These are phyloP conservation scores for Nemapogon koenigi DNA, from an alignment of 2,888 invertebrate genomes.

Conservation along the genomic window DNA sequence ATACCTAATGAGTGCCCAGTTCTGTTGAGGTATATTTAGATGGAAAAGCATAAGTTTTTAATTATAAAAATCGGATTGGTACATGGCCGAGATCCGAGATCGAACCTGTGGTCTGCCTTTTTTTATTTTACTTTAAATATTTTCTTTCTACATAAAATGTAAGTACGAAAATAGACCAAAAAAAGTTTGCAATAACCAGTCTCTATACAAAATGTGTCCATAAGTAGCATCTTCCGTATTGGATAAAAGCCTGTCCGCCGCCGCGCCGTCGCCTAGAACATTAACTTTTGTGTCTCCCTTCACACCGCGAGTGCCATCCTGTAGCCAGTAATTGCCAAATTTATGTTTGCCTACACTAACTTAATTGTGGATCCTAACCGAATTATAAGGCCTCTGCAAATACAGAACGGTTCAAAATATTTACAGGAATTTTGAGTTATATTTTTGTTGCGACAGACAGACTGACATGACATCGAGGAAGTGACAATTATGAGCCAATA, in stretches of 20 bases:
- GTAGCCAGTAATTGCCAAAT: constrained; percentile 55
- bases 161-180: too few relatives aligned
- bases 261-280: constrained; percentile 19
- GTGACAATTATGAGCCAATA: too few relatives aligned
- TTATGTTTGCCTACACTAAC: constrained; percentile 55
- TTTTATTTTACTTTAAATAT: too few relatives aligned
- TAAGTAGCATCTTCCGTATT: constrained; percentile 5
- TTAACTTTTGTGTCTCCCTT: constrained; percentile 33
- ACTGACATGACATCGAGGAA: constrained; percentile 3
- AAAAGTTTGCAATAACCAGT: too few relatives aligned
- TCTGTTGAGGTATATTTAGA: too few relatives aligned
- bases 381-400: constrained; percentile 7
- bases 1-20: too few relatives aligned
- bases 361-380: constrained; percentile 38
- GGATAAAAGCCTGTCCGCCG: constrained; percentile 3
- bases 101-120: too few relatives aligned
- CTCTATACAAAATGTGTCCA: constrained; percentile 9
- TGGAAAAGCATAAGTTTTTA: too few relatives aligned
- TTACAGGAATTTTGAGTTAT: constrained; percentile 2
- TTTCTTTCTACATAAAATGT: too few relatives aligned
- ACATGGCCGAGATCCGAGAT: too few relatives aligned
- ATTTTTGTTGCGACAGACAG: constrained; percentile 1
- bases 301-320: constrained; percentile 28
- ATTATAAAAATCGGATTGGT: too few relatives aligned
- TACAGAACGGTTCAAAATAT: constrained; percentile 15